Evolutionary conservation across 2,888 invertebrate species (phyloP), one percentile per base, ranked within the genome.

Genomic region (Pasiphila rectangulata): DNA sequence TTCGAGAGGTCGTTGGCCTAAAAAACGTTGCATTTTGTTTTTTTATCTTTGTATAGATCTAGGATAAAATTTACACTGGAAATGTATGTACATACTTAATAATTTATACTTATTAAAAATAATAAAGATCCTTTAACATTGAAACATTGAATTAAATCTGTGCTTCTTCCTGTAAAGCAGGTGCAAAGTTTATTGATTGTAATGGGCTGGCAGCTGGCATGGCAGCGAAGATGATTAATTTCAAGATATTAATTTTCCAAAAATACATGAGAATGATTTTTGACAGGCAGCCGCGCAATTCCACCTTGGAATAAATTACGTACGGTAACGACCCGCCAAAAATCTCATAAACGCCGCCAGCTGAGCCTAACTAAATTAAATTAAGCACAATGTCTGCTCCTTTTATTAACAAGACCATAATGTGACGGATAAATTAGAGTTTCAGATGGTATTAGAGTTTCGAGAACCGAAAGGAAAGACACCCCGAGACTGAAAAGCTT

Each of bases 361-460:
- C 54, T 53, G 44, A 36, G 46, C 49, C 49, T 34, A 29, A 39
- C 42, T 44, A 47, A 53, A 56, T 54, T 54, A 49, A 56, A 54
- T 56, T 44, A 45, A 49, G 30, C 49, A 27, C 13, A 46, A 54
- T 48, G 24, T 25, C 41, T 40, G 16, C 50, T 46, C 20, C 36
- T 24, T 54, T 50, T 45, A 54, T 46, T 47, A 51, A 42, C 42
- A 46, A 39, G 42, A 45, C 37, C 45, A 48, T 53, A 46, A 38
- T 39, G 25, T 32, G 20, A 34, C 17, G 34, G 24, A 39, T 36
- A 36, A 47, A 52, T 41, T 42, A 37, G 13, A 35, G 24, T 19
- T 17, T 2, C n/a, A 30, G 36, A 36, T 39, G 12, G 17, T 29
- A 30, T 36, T 29, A 42, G 39, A 35, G 35, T 27, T 50, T 41